These are phyloP conservation scores for Tokudaia muenninki DNA, from an alignment of 2,797 vertebrate genomes.

Conservation along the genomic window DNA sequence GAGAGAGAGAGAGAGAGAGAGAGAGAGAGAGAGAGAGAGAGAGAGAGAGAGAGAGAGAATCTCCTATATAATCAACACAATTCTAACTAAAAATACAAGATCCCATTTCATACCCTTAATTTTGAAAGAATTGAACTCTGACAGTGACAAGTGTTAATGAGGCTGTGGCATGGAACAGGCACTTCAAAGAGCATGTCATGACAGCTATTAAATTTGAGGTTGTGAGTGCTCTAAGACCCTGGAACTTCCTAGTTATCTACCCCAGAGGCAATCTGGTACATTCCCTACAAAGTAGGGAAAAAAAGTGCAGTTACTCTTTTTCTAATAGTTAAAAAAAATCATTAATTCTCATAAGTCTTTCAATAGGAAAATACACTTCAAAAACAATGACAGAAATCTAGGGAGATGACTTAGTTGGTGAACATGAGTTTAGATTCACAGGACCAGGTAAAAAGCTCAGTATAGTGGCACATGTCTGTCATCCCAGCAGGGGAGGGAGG, in stretches of 20 bases:
- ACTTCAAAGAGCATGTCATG: background rate
- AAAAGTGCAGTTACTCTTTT: background rate
- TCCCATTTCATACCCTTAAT: background rate
- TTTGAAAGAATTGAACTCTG: background rate
- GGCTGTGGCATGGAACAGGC: background rate
- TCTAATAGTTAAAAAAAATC: background rate
- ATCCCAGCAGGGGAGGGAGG: background rate
- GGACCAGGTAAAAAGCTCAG: background rate
- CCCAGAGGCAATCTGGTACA: background rate
- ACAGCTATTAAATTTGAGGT: background rate
- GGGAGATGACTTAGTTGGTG: background rate
- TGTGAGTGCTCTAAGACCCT: background rate
- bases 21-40: no score
- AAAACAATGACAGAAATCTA: background rate
- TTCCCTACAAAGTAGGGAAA: background rate
- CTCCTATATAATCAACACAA: background rate
- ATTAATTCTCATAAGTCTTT: background rate
- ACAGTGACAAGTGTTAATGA: background rate
- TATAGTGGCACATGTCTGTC: background rate
- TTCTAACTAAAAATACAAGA: constrained; percentile 22
- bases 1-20: no score
- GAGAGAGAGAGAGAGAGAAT: no score
- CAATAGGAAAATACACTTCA: background rate
- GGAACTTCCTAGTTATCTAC: background rate
- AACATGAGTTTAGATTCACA: background rate